Conservation (phyloP, 2,797 vertebrate genomes). For the Hydrolagus colliei region DNA sequence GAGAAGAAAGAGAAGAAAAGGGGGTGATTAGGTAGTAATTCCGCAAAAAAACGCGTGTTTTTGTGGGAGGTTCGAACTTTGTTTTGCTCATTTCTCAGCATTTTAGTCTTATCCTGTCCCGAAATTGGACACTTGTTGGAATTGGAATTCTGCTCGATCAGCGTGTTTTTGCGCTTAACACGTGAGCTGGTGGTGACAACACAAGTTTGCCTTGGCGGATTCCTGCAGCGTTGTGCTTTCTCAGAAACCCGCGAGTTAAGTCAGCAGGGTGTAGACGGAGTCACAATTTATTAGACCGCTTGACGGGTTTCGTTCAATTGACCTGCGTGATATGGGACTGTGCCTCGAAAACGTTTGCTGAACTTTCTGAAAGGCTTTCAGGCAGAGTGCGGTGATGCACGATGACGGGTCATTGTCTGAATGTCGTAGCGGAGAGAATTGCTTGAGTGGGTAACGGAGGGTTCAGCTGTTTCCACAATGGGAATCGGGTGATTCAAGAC, state of each 20-base stretch:
- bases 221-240: not conserved
- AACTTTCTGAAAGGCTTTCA: constrained; percentile 1
- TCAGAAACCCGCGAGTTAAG: not conserved
- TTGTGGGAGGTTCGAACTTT: no score
- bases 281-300: constrained; percentile 28
- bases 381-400: not conserved
- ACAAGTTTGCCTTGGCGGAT: not conserved
- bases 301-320: not conserved
- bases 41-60: no score
- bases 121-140: no score
- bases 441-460: no score
- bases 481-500: no score
- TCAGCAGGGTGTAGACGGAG: not conserved
- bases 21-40: no score
- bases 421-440: not conserved
- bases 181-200: not conserved
- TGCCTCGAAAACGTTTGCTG: not conserved
- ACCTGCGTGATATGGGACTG: not conserved
- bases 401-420: not conserved
- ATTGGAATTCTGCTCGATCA: no score
- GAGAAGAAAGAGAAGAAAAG: no score
- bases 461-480: no score
- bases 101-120: no score
- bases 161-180: not conserved
- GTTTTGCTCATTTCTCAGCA: no score